These are phyloP conservation scores for Perdita meconis DNA, from an alignment of 2,888 invertebrate species.

Conservation along the genomic window DNA sequence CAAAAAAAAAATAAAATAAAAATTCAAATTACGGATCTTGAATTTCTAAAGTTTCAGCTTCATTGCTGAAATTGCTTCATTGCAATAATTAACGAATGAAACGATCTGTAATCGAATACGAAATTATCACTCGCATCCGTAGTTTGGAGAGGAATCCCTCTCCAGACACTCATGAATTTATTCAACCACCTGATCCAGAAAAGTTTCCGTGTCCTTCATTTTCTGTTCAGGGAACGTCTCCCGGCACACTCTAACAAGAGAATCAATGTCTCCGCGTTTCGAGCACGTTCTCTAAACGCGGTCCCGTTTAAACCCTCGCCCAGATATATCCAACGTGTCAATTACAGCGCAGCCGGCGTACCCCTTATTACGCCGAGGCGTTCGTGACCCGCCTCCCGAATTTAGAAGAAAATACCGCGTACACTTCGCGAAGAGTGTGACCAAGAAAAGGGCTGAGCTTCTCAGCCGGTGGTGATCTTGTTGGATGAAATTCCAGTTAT, in stretches of 20 bases:
- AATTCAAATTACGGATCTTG: not conserved
- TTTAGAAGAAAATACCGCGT: conserved; percentile 57
- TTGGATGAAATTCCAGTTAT: conserved; percentile 1
- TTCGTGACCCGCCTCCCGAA: conserved; percentile 66
- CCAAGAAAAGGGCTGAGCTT: conserved; percentile 15
- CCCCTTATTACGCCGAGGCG: conserved; percentile 63
- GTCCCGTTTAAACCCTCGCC: conserved; percentile 48
- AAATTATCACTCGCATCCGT: not conserved
- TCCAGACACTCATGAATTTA: not conserved
- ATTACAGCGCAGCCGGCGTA: conserved; percentile 63
- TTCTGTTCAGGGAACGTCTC: conserved; percentile 6
- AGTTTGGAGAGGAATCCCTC: not conserved
- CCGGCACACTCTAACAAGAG: conserved; percentile 37
- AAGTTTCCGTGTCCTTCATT: not conserved
- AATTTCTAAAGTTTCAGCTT: too few relatives aligned
- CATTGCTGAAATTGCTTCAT: too few relatives aligned
- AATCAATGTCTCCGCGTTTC: conserved; percentile 64
- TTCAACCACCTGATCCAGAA: not conserved
- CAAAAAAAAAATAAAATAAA: conserved; percentile 1
- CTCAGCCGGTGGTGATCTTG: conserved; percentile 15
- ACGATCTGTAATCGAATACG: not conserved
- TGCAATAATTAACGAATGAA: too few relatives aligned
- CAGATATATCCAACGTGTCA: conserved; percentile 70
- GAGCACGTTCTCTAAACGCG: conserved; percentile 61
- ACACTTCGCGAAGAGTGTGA: not conserved